Evolutionary conservation across 2,888 invertebrate genomes (phyloP).

Genomic region (Chorisops tibialis): DNA sequence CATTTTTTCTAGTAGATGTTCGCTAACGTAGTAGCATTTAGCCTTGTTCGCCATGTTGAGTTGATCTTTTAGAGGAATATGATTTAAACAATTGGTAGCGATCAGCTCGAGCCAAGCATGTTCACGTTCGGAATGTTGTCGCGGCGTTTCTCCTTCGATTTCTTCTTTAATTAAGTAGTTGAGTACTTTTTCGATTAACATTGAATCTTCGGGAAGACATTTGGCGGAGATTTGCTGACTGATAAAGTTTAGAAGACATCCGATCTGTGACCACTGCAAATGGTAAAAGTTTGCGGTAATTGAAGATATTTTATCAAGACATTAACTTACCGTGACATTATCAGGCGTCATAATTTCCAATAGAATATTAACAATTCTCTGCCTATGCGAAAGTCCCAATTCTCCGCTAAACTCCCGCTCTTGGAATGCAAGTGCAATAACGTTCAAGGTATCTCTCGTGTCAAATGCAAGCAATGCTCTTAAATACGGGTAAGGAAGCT

Average conservation of each 20-base stretch:
- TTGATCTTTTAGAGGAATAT: slow-evolving; percentile 59
- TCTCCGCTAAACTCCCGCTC: slow-evolving; percentile 74
- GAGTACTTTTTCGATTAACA: slow-evolving; percentile 60
- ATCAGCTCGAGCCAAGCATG: slow-evolving; percentile 70
- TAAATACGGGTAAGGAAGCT: slow-evolving; percentile 68
- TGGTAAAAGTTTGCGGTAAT: slow-evolving; percentile 7
- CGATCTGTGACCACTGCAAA: slow-evolving; percentile 54
- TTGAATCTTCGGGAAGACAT: slow-evolving; percentile 49
- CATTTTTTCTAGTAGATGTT: slow-evolving; percentile 63
- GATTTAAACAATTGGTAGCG: slow-evolving; percentile 58
- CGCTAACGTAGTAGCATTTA: slow-evolving; percentile 68
- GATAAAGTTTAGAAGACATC: slow-evolving; percentile 63
- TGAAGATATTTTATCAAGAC: slow-evolving; percentile 57
- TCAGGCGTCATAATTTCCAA: slow-evolving; percentile 68
- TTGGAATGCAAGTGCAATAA: slow-evolving; percentile 78
- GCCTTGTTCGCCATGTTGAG: slow-evolving; percentile 62
- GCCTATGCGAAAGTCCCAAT: slow-evolving; percentile 67
- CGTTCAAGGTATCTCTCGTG: slow-evolving; percentile 80
- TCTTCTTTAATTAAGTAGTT: slow-evolving; percentile 57
- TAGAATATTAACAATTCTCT: slow-evolving; percentile 74
- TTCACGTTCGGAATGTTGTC: slow-evolving; percentile 66
- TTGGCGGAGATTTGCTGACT: slow-evolving; percentile 61
- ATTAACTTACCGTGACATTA: slow-evolving; percentile 62
- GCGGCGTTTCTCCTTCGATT: slow-evolving; percentile 47
- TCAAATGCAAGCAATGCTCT: slow-evolving; percentile 76